Percentiles rank a stretch among this genome's conserved stretches.
Conservation (phyloP, 2,888 invertebrate genomes). For the Limnephilus marmoratus region DNA sequence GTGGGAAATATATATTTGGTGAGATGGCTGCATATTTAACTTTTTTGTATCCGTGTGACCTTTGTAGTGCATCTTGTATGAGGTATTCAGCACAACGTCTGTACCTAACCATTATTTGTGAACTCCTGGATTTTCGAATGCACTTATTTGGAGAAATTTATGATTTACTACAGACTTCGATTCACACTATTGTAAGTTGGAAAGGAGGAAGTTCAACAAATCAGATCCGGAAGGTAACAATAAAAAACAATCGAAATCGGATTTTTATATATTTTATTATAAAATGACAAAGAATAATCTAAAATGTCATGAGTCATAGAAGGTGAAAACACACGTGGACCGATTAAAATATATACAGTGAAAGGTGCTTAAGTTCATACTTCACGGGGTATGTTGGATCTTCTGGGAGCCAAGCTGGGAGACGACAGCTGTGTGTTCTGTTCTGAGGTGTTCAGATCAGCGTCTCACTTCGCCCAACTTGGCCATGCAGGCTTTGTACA, state of each 20-base stretch:
- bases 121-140: no score
- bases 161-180: not conserved
- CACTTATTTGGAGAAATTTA: not conserved
- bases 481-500: not conserved
- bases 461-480: not conserved
- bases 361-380: constrained; percentile 42
- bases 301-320: constrained; percentile 76
- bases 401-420: constrained; percentile 12
- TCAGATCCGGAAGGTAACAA: not conserved
- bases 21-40: no score
- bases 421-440: not conserved
- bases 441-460: not conserved
- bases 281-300: constrained; percentile 86
- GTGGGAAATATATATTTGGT: no score
- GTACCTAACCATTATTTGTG: no score
- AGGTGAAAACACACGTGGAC: constrained; percentile 59
- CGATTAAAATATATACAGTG: constrained; percentile 55
- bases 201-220: not conserved
- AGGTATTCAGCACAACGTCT: no score
- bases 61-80: no score
- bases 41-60: no score
- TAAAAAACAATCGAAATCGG: constrained; percentile 9
- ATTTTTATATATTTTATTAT: constrained; percentile 77
- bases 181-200: not conserved
- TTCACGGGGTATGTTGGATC: constrained; percentile 7